Evolutionary conservation across 2,797 vertebrate genomes (phyloP).

Genomic region (Austrolebias charrua): DNA sequence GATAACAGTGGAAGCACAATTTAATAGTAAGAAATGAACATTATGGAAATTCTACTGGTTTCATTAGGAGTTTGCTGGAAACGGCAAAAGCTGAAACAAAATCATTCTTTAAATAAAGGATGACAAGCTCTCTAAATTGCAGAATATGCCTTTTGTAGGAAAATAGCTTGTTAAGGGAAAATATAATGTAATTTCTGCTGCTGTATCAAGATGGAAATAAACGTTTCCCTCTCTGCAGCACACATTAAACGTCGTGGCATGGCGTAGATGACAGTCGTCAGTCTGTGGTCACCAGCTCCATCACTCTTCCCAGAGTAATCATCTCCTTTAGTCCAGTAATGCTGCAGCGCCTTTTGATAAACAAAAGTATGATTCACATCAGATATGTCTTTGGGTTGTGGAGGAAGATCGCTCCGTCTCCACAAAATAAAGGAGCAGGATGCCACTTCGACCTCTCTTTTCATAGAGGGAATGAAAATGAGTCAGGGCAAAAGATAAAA

Average conservation of each 20-base stretch:
- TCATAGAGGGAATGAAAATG: conserved; percentile 74
- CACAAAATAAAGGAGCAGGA: conserved; percentile 62
- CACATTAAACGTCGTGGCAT: conserved; percentile 48
- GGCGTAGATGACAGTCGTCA: conserved; percentile 50
- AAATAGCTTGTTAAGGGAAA: conserved; percentile 49
- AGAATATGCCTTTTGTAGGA: conserved; percentile 37
- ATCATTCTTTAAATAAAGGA: conserved; percentile 26
- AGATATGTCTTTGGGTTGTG: conserved; percentile 67
- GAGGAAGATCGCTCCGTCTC: conserved; percentile 48
- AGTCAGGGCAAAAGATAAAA: conserved; percentile 78
- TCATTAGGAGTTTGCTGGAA: conserved; percentile 55
- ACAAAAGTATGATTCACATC: conserved; percentile 64
- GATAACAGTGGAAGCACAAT: conserved; percentile 20
- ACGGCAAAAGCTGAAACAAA: conserved; percentile 41
- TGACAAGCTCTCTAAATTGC: conserved; percentile 48
- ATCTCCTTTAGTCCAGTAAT: conserved; percentile 71
- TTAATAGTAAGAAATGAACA: conserved; percentile 32
- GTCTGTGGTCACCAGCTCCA: conserved; percentile 56
- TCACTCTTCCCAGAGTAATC: conserved; percentile 62
- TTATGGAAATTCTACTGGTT: conserved; percentile 34
- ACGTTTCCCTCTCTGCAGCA: conserved; percentile 43
- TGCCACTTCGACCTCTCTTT: conserved; percentile 54
- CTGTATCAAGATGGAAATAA: conserved; percentile 53
- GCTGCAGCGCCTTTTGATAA: conserved; percentile 66
- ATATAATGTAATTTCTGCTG: conserved; percentile 31